These are phyloP conservation scores for Microhierax caerulescens DNA, from an alignment of 2,797 vertebrate genomes.

Conservation along the genomic window DNA sequence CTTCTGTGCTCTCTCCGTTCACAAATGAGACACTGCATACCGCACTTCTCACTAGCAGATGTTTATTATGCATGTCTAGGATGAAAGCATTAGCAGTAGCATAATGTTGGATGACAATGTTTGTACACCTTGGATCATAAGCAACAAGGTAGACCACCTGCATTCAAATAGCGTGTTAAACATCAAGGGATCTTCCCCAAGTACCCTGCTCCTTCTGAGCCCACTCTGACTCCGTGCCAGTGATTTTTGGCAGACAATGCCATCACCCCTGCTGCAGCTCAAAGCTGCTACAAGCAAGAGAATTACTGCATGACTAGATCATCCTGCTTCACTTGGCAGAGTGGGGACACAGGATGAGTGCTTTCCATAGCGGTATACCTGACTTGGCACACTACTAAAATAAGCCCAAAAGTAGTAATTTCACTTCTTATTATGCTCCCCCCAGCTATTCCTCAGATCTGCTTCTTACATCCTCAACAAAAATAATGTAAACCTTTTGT, in stretches of 20 bases:
- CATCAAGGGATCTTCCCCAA: not conserved
- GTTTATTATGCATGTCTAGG: not conserved
- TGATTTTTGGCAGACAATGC: not conserved
- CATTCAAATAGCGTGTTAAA: not conserved
- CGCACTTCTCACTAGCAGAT: not conserved
- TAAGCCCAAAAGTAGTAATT: not conserved
- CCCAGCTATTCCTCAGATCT: not conserved
- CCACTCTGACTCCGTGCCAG: not conserved
- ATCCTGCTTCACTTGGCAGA: not conserved
- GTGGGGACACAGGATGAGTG: fast-evolving
- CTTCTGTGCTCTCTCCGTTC: not conserved
- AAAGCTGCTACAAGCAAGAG: not conserved
- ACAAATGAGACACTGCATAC: not conserved
- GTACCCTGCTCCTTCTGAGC: not conserved
- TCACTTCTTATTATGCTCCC: not conserved
- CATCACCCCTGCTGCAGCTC: not conserved
- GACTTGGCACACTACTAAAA: not conserved
- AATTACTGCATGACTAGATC: not conserved
- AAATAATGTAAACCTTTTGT: not conserved
- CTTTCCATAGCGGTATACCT: fast-evolving
- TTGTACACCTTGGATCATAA: not conserved
- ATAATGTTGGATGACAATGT: not conserved
- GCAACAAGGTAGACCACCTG: not conserved
- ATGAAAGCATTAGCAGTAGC: not conserved
- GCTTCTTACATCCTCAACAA: not conserved